Percentiles rank a stretch among this genome's conserved stretches.
Conservation (phyloP, 2,113 vertebrate species). For the Aegithalos caudatus region DNA sequence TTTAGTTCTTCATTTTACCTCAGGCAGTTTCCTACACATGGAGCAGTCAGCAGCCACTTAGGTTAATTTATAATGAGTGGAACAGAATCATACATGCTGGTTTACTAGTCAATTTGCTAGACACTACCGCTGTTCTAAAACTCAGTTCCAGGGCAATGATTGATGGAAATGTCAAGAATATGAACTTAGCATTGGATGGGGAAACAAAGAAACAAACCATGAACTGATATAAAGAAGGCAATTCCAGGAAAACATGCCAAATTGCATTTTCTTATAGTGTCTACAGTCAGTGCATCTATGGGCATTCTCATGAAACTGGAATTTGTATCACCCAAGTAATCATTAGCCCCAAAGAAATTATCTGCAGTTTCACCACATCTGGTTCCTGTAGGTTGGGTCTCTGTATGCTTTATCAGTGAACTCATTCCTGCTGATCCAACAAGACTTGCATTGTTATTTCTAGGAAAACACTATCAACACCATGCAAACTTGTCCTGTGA, state of each 20-base stretch:
- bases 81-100: not conserved
- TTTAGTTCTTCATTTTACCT: slow-evolving; percentile 5
- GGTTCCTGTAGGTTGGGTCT: not conserved
- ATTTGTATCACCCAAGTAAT: not conserved
- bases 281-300: not conserved
- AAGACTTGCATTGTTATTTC: not conserved
- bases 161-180: slow-evolving; percentile 26
- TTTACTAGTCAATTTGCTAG: not conserved
- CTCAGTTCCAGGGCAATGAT: not conserved
- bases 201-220: not conserved
- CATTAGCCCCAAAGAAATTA: not conserved
- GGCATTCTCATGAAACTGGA: not conserved
- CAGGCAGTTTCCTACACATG: not conserved
- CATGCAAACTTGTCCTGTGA: not conserved
- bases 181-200: not conserved
- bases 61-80: slow-evolving; percentile 32
- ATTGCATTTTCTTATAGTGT: not conserved
- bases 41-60: not conserved
- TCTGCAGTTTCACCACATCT: not conserved
- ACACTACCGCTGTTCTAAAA: not conserved
- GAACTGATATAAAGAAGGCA: not conserved
- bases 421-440: not conserved
- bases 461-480: not conserved
- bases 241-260: not conserved
- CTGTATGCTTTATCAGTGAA: not conserved